A percentile compares a stretch with the other conserved stretches of the same genome.
phyloP scores from a whole-genome alignment of 2,797 vertebrate species.

The Remorina albescens region DNA sequence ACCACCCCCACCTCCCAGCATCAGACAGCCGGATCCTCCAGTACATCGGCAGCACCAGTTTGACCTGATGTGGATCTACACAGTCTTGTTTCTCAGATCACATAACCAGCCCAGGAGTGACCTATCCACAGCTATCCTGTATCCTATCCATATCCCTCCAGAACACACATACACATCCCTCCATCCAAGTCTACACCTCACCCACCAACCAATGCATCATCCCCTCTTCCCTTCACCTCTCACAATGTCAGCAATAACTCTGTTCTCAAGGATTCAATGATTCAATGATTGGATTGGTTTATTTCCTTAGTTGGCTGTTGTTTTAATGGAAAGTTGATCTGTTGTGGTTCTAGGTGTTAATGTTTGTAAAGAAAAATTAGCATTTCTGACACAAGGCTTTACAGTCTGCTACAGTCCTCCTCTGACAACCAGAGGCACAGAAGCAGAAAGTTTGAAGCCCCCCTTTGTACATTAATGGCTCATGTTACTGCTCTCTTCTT shows the following conservation, averaged over 20 bases:
- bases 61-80: slow-evolving; percentile 73
- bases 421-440: slow-evolving; percentile 53
- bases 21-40: slow-evolving; percentile 66
- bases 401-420: slow-evolving; percentile 47
- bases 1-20: slow-evolving; percentile 51
- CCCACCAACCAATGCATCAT: slow-evolving; percentile 15
- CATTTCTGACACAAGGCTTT: slow-evolving; percentile 77
- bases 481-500: slow-evolving; percentile 79
- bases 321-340: slow-evolving; percentile 78
- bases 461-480: slow-evolving; percentile 78
- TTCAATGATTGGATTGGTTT: slow-evolving; percentile 83
- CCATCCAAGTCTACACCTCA: slow-evolving; percentile 49
- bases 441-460: slow-evolving; percentile 65
- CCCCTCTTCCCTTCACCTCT: slow-evolving; percentile 34
- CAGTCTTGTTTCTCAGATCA: slow-evolving; percentile 80
- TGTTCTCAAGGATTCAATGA: slow-evolving; percentile 88
- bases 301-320: slow-evolving; percentile 76
- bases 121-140: slow-evolving; percentile 62
- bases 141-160: slow-evolving; percentile 36
- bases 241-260: slow-evolving; percentile 87
- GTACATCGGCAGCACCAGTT: slow-evolving; percentile 68
- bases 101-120: slow-evolving; percentile 80
- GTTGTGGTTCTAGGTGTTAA: slow-evolving; percentile 77
- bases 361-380: slow-evolving; percentile 62
- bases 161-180: slow-evolving; percentile 44